Percentiles rank a stretch among this genome's conserved stretches.
These are phyloP conservation scores for Megastigmus dorsalis DNA, from an alignment of 2,888 invertebrate genomes.

Conservation along the genomic window DNA sequence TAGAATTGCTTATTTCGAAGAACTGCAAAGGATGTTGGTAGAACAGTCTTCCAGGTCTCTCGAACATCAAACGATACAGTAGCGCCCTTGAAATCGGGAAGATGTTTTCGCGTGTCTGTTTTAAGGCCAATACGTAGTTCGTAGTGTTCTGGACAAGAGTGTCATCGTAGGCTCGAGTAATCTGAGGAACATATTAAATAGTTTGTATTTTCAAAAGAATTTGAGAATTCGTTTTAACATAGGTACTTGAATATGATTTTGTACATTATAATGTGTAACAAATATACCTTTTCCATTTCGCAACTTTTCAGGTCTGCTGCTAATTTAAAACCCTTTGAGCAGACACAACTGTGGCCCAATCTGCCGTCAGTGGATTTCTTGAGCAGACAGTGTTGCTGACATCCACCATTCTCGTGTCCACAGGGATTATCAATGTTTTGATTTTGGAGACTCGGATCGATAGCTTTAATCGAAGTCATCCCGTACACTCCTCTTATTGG, in stretches of 20 bases:
- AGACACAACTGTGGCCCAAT: neutral
- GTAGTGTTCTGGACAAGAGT: neutral
- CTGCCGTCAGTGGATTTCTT: neutral
- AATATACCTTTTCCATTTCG: neutral
- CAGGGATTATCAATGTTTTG: neutral
- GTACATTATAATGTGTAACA: neutral
- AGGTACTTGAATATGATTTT: no score
- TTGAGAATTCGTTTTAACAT: no score
- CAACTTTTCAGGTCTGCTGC: neutral
- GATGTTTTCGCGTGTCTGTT: neutral
- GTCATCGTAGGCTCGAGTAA: neutral
- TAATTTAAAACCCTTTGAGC: neutral
- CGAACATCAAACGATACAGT: neutral
- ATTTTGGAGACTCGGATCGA: neutral
- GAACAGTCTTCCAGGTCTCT: neutral
- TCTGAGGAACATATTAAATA: neutral
- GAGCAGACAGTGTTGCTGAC: constrained; percentile 5
- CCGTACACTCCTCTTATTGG: no score
- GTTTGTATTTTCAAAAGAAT: neutral
- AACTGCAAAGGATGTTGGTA: neutral
- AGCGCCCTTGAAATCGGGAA: neutral
- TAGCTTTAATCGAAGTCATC: no score
- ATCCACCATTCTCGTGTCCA: neutral
- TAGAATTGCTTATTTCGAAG: neutral
- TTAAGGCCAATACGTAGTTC: neutral